A percentile compares a stretch with the other conserved stretches of the same genome.
Conservation (phyloP, 2,113 vertebrate species). For the Dipodomys ordii region DNA sequence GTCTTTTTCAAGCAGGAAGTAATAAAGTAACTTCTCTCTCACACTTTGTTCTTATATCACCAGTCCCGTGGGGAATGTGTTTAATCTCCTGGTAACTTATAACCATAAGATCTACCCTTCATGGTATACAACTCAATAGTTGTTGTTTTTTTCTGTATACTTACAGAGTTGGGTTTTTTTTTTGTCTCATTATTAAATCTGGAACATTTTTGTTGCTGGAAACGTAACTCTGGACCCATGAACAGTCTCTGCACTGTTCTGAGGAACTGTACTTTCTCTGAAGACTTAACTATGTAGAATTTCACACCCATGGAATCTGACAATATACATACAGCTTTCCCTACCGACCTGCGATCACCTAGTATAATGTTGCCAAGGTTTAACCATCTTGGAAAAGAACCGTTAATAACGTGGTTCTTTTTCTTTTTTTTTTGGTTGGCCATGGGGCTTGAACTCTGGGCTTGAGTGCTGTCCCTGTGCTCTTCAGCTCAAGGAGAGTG, state of each 20-base stretch:
- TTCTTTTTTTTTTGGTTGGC: too few relatives aligned
- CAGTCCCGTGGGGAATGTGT: too few relatives aligned
- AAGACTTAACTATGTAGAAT: neutral
- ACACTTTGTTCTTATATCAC: neutral
- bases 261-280: neutral
- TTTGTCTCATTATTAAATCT: neutral
- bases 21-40: neutral
- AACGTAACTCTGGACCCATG: neutral
- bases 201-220: neutral
- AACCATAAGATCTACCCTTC: neutral
- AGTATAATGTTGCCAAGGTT: neutral
- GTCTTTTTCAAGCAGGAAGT: neutral
- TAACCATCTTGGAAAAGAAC: neutral
- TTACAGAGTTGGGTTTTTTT: neutral
- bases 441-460: too few relatives aligned
- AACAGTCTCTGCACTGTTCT: neutral
- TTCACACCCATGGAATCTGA: neutral
- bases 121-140: neutral
- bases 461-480: too few relatives aligned
- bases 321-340: neutral
- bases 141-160: neutral
- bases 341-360: neutral
- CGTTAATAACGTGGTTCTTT: neutral
- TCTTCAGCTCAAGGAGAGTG: too few relatives aligned
- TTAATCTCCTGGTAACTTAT: neutral